These are phyloP conservation scores for Philotrypesis tridentata DNA, from an alignment of 1,140 invertebrate species.

Conservation along the genomic window DNA sequence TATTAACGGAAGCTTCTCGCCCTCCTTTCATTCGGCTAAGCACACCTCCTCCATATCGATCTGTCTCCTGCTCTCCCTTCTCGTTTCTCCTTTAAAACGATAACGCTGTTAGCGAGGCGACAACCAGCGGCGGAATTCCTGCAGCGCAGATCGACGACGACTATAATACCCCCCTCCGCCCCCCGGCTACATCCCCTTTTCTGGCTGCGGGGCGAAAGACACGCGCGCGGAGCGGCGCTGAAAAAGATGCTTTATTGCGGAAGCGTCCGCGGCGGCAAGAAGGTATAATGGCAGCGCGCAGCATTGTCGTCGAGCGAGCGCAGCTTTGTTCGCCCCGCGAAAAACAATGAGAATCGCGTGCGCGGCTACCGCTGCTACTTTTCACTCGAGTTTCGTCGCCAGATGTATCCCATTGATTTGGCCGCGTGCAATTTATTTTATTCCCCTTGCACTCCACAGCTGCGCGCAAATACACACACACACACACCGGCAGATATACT, in stretches of 20 bases:
- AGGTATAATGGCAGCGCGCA: background rate
- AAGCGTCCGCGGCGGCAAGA: constrained; percentile 1
- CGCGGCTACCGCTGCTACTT: no score
- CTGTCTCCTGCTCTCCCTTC: no score
- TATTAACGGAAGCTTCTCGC: constrained; percentile 15
- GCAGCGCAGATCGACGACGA: background rate
- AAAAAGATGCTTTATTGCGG: constrained; percentile 34
- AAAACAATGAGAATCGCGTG: background rate
- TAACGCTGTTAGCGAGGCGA: background rate
- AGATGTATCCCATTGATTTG: background rate
- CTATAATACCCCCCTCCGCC: background rate
- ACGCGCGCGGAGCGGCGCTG: background rate
- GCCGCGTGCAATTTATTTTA: background rate
- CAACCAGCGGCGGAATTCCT: background rate
- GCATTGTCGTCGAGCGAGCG: background rate
- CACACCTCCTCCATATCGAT: no score
- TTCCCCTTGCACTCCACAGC: no score
- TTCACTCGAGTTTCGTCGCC: background rate
- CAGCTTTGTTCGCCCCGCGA: background rate
- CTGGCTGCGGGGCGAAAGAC: background rate
- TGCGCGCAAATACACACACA: no score
- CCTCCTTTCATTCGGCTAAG: background rate
- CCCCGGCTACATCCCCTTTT: background rate
- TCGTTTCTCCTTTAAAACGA: background rate
- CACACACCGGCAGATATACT: no score